Conservation (phyloP, 2,888 invertebrate species). For the Atherix ibis region DNA sequence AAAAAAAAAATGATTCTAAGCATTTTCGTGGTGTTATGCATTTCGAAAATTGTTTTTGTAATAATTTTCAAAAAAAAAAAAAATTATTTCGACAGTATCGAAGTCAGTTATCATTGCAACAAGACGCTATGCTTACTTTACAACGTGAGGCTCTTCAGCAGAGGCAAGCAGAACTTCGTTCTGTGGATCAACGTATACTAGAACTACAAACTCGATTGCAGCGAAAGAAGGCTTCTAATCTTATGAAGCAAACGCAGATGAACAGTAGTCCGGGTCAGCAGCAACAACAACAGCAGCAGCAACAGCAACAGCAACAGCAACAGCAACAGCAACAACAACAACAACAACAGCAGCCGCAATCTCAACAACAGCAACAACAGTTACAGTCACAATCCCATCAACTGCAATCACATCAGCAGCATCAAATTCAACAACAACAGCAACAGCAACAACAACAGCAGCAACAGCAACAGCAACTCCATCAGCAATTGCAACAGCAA, state of each 20-base stretch:
- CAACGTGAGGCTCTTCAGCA: constrained; percentile 79
- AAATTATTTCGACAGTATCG: constrained; percentile 52
- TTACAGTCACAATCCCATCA: constrained; percentile 19
- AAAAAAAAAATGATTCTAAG: no score
- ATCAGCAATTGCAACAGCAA: constrained; percentile 18
- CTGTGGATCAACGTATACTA: constrained; percentile 84
- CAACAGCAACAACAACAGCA: constrained; percentile 9
- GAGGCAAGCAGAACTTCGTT: constrained; percentile 78
- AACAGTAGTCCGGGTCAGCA: constrained; percentile 14
- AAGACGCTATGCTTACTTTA: constrained; percentile 75
- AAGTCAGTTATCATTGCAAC: constrained; percentile 90
- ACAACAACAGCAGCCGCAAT: constrained; percentile 13
- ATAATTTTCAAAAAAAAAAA: no score
- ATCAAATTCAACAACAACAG: constrained; percentile 34
- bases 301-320: constrained; percentile 3
- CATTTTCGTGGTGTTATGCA: no score
- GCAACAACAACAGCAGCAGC: constrained; percentile 11
- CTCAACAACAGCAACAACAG: constrained; percentile 15
- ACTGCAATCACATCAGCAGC: constrained; percentile 18
- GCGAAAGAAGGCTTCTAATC: constrained; percentile 72
- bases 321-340: constrained; percentile 19
- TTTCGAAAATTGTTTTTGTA: no score
- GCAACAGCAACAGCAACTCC: constrained; percentile 22
- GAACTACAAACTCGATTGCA: constrained; percentile 85
- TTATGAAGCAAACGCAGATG: constrained; percentile 39